Evolutionary conservation across 2,797 vertebrate species (phyloP).

Genomic region (Gymnopithys bicolor): DNA sequence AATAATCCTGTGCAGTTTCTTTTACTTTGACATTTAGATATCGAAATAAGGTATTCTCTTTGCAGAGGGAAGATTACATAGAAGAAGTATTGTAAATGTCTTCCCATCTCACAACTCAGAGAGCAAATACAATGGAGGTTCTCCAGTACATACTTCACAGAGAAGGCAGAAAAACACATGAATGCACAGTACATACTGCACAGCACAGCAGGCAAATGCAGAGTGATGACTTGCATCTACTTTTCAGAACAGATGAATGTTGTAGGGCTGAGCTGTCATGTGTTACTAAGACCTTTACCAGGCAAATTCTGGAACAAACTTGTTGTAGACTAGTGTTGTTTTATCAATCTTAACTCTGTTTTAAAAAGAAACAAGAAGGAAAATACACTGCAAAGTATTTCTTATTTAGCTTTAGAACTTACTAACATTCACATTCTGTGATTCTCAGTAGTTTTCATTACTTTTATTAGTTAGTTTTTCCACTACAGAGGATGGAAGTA

Average conservation of each 20-base stretch:
- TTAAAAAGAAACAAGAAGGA: neutral
- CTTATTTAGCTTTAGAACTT: neutral
- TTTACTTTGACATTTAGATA: slow-evolving; percentile 42
- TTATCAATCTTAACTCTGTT: neutral
- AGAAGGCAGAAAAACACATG: neutral
- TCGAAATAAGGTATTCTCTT: slow-evolving; percentile 1
- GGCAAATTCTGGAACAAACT: neutral
- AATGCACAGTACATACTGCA: neutral
- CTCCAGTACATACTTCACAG: neutral
- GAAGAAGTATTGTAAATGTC: slow-evolving; percentile 1
- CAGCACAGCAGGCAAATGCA: neutral
- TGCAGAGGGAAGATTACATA: neutral
- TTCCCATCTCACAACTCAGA: neutral
- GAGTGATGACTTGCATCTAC: neutral
- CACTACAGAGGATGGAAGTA: neutral
- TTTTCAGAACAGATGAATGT: neutral
- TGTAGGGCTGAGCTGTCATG: neutral
- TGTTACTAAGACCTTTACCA: neutral
- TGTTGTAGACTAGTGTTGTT: neutral
- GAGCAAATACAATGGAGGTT: neutral
- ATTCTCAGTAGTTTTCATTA: neutral
- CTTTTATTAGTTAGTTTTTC: neutral
- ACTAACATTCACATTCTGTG: neutral
- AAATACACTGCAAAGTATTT: neutral
- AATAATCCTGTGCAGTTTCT: slow-evolving; percentile 28